Conservation (phyloP, 1,140 invertebrate genomes). For the Stegodyphus dumicola region DNA sequence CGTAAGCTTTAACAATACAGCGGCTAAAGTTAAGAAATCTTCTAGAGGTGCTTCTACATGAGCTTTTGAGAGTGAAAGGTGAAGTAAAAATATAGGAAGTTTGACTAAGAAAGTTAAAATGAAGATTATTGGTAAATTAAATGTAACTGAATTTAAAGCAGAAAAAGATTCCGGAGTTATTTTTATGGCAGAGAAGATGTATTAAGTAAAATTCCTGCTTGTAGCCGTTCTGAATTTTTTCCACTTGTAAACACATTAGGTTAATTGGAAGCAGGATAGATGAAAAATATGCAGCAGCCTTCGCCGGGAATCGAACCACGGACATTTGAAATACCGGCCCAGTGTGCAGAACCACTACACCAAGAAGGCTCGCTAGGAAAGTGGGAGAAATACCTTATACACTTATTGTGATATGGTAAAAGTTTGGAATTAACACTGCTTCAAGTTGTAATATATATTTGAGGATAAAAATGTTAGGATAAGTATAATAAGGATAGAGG, state of each 20-base stretch:
- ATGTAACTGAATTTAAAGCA: background rate
- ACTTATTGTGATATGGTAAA: background rate
- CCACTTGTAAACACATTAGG: no score
- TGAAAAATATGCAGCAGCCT: no score
- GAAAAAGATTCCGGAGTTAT: background rate
- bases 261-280: no score
- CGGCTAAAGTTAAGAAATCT: constrained; percentile 79
- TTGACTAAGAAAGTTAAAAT: constrained; percentile 76
- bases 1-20: constrained; percentile 77
- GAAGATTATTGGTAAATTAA: constrained; percentile 67
- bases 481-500: background rate
- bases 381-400: no score
- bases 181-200: background rate
- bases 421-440: constrained; percentile 5
- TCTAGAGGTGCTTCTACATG: constrained; percentile 79
- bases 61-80: constrained; percentile 79
- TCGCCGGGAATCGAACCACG: no score
- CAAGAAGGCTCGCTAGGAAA: no score
- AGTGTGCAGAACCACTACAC: no score
- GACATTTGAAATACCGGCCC: no score
- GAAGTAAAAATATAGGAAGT: constrained; percentile 77
- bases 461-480: background rate
- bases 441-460: constrained; percentile 13
- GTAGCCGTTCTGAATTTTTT: constrained; percentile 71
- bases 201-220: constrained; percentile 74